Base-by-base conservation (phyloP, 1,140 invertebrate genomes). In the Heliconius melpomene region DNA sequence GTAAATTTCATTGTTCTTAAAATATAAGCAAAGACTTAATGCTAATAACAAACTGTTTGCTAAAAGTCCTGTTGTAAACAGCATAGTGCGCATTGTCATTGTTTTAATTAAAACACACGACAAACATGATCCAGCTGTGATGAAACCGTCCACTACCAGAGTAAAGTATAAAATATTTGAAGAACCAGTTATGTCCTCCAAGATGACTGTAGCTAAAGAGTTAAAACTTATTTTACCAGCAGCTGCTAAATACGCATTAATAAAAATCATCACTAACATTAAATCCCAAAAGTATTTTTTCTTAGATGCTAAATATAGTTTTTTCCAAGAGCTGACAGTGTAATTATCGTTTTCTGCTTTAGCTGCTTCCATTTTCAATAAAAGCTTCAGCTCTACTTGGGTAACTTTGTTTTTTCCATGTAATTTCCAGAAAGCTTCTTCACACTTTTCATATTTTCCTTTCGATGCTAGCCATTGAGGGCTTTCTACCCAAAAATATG, bases 11-110 rank as follows among this genome's bases (percentile, higher is more conserved):
- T 75, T 54, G 3, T 73, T 74, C 26, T 79, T 73, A 57, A 75
- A 85, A 50, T 85, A 84, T 70, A 85, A 72, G 60, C 75, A 84
- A 2, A 23, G 57, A 71, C 84, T 81, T 32, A 86, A 72, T 46
- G 52, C 18, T 13, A 86, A 8, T 13, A 86, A 38, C 3, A 82
- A 18, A 50, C 70, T 36, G 73, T 80, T 83, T 29, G 78, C 79
- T 5, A 29, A 29, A 29, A 81, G 26, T 16, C n/a, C 78, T 20
- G 70, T 70, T 50, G 66, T 50, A 57, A 79, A 77, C 40, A 82
- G 75, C n/a, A 79, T 66, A 29, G 60, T 23, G 70, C 78, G 32
- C 72, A 77, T 79, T 57, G 75, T 66, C 40, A 71, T 79, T 32
- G 20, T 77, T 70, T 40, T 73, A 5, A 81, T 57, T 46, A 77